Evolutionary conservation across 2,888 invertebrate species (phyloP), one percentile per base, ranked within the genome.

Genomic region (Chamaedrilus cognettii): DNA sequence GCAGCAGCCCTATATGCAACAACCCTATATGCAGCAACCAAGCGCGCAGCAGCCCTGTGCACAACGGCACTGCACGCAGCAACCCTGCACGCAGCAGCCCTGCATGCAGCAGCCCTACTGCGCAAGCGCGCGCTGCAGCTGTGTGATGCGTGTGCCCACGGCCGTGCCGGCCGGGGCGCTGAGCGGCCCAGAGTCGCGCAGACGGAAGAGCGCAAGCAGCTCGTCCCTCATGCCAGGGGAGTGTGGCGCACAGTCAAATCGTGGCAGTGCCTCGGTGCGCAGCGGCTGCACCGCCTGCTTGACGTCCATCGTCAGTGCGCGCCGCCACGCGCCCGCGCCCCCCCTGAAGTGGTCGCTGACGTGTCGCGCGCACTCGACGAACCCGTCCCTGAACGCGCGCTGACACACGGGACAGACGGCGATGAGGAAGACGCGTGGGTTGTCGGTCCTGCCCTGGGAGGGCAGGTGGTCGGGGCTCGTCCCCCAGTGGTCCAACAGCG

Each of bases 231-330:
- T 52, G 55, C 55, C 55, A 23, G 7, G 5, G 28, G 55, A 52
- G 19, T 26, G 15, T 7, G 5, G 23, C 7, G 7, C 26, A 5
- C 26, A 7, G 28, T 52, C 55, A 52, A 52, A 52, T 19, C 15
- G 23, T 26, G 55, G 55, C 55, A 52, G 55, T 26, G 11, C 55
- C 26, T 52, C 55, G 11, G 11, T 52, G 23, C 55, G 19, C 55
- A 52, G 55, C 28, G 55, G 55, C 55, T 19, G 11, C 55, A 52
- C 26, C 55, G 26, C 55, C 28, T 52, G 55, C 55, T 52, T 52
- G 15, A 52, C 55, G 7, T 52, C 55, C 55, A 52, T 52, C 55
- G 23, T 26, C 19, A 52, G 55, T 19, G 28, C 26, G 5, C 55
- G 11, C 5, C 55, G 19, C 7, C 15, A 7, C 11, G 55, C 15